Conservation (phyloP, 2,888 invertebrate species). For the Aromia moschata region DNA sequence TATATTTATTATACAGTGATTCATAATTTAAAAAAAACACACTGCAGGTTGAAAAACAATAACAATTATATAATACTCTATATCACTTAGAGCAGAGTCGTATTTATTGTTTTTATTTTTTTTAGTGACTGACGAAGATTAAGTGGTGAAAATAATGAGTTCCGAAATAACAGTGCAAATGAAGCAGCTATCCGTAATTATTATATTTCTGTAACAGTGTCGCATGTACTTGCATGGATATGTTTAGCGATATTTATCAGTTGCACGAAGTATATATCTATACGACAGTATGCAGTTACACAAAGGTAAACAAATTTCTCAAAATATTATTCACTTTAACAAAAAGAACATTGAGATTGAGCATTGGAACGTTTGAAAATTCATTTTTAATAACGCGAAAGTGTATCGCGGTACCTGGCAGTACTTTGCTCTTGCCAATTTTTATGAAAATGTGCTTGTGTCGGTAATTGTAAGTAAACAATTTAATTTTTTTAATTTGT, state of each 20-base stretch:
- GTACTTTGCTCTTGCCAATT: too few species aligned
- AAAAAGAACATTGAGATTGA: too few species aligned
- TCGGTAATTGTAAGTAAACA: conserved; percentile 4
- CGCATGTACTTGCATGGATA: conserved; percentile 40
- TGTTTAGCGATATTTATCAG: conserved; percentile 36
- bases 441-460: conserved; percentile 23
- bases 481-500: conserved; percentile 34
- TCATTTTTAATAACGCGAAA: conserved; percentile 24
- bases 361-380: too few species aligned
- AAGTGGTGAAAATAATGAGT: conserved; percentile 30
- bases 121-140: conserved; percentile 14
- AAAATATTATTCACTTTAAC: neutral
- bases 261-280: conserved; percentile 39
- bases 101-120: conserved; percentile 19
- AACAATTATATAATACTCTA: conserved; percentile 6
- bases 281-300: conserved; percentile 35
- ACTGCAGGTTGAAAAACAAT: neutral
- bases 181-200: conserved; percentile 35
- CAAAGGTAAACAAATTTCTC: conserved; percentile 32
- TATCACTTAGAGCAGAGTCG: neutral
- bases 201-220: conserved; percentile 30
- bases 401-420: too few species aligned
- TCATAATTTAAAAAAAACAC: neutral
- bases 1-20: neutral
- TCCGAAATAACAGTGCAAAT: conserved; percentile 27